Conservation (phyloP, 2,797 vertebrate species). For the Clarias platycephalus region DNA sequence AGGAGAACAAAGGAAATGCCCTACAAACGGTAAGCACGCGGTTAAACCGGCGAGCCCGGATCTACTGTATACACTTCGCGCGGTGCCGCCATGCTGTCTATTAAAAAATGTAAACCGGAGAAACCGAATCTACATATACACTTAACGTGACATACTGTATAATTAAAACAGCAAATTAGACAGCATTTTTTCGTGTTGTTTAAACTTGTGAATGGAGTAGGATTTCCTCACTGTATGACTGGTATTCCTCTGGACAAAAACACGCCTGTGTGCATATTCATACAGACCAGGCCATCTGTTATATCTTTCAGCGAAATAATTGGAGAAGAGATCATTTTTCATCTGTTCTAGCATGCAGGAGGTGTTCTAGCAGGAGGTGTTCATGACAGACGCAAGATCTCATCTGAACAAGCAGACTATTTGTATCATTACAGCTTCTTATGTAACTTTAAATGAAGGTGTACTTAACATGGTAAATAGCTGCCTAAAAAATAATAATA, state of each 20-base stretch:
- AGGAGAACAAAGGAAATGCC: not conserved
- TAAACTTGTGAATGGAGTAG: constrained; percentile 21
- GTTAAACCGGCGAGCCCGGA: not conserved
- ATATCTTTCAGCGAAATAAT: constrained; percentile 67
- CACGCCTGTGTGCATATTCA: constrained; percentile 34
- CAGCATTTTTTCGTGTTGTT: not conserved
- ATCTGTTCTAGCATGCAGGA: constrained; percentile 64
- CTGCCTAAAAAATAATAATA: not conserved
- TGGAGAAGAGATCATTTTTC: constrained; percentile 68
- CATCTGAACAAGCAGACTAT: constrained; percentile 31
- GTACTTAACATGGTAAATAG: not conserved
- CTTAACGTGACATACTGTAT: not conserved
- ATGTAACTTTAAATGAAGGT: not conserved
- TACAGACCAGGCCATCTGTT: constrained; percentile 66
- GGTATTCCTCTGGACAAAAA: constrained; percentile 32
- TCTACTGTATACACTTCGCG: not conserved
- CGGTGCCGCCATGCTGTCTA: not conserved
- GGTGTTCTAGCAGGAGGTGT: constrained; percentile 59
- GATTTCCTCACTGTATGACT: constrained; percentile 20
- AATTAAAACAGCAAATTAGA: constrained; percentile 2
- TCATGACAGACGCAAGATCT: constrained; percentile 55
- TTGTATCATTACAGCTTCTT: not conserved
- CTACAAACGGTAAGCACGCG: not conserved
- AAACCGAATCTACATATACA: not conserved
- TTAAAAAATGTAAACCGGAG: not conserved